A percentile compares a stretch with the other conserved stretches of the same genome.
Conservation (phyloP, 2,113 vertebrate species). For the Mustela lutreola region DNA sequence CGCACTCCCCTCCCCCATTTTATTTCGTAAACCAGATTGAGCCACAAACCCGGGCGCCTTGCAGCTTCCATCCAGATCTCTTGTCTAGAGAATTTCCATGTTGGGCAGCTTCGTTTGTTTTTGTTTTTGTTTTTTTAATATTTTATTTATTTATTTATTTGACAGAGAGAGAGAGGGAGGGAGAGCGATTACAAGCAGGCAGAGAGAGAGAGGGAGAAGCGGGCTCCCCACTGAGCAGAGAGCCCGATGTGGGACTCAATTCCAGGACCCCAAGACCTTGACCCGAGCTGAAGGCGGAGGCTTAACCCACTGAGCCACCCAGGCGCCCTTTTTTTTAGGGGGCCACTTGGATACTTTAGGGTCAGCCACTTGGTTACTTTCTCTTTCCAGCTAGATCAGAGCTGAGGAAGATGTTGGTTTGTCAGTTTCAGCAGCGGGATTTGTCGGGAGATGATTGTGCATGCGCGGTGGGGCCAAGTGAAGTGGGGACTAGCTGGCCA, state of each 20-base stretch:
- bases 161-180: no score
- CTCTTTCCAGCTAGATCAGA: neutral
- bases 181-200: no score
- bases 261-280: no score
- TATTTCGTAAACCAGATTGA: neutral
- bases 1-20: accelerated
- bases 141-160: no score
- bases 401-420: neutral
- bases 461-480: neutral
- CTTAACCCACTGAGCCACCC: no score
- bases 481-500: neutral
- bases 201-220: no score
- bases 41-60: neutral
- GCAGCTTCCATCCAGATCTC: neutral
- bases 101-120: neutral
- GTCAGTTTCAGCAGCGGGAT: neutral
- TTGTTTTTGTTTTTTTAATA: no score
- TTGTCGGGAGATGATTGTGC: neutral
- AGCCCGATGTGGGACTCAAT: no score
- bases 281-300: no score
- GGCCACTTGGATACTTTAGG: neutral
- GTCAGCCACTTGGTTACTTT: neutral
- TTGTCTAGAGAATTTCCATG: neutral
- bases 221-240: no score
- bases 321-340: neutral